phyloP scores from a whole-genome alignment of 2,888 invertebrate genomes.

The Dichetophora obliterata region DNA sequence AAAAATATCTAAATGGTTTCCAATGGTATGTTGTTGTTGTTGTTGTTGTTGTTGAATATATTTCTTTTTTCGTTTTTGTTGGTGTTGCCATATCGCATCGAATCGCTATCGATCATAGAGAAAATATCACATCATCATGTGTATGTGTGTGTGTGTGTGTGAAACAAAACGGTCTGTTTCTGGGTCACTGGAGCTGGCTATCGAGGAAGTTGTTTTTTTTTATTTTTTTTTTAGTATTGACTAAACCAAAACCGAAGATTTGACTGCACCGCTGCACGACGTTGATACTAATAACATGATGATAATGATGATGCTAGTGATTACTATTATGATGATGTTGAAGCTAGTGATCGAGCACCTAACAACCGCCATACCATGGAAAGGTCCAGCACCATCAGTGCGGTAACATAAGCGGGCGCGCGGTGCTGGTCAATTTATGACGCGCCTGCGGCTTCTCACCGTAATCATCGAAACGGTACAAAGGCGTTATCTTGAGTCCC shows the following conservation, averaged over 20 bases:
- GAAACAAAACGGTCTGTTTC: background rate
- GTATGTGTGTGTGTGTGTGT: too few relatives aligned
- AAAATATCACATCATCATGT: constrained; percentile 8
- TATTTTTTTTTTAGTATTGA: constrained; percentile 9
- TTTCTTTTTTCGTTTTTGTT: constrained; percentile 37
- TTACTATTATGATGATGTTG: constrained; percentile 23
- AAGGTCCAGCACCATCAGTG: constrained; percentile 71
- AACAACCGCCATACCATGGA: constrained; percentile 69
- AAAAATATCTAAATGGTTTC: constrained; percentile 50
- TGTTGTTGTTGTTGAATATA: background rate
- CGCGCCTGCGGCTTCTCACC: constrained; percentile 61
- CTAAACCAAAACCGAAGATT: constrained; percentile 44
- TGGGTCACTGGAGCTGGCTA: constrained; percentile 45
- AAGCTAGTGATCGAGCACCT: constrained; percentile 43
- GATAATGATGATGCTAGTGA: constrained; percentile 41
- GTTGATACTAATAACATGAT: background rate
- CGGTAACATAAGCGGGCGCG: constrained; percentile 68
- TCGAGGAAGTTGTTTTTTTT: constrained; percentile 10
- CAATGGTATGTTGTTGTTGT: constrained; percentile 62
- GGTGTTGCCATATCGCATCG: constrained; percentile 48
- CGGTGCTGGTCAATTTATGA: constrained; percentile 69
- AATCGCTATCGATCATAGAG: constrained; percentile 34
- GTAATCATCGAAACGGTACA: constrained; percentile 65
- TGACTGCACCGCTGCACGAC: background rate
- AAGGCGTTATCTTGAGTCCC: constrained; percentile 73